Evolutionary conservation across 2,888 invertebrate species (phyloP).

Genomic region (Cataglyphis albicans): DNA sequence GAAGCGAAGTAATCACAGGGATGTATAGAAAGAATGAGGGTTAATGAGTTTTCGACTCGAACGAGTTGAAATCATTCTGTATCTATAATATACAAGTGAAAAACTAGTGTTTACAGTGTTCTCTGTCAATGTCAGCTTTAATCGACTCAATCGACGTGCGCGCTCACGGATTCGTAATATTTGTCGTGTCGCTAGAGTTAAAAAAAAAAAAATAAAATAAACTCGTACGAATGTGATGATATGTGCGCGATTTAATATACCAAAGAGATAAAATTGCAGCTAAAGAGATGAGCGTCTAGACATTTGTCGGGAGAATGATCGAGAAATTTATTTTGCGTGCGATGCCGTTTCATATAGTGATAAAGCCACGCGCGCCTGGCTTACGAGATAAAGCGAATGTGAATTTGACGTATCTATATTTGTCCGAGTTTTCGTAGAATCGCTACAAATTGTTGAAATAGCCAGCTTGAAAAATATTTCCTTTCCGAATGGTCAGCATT

Average conservation of each 20-base stretch:
- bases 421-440: slow-evolving; percentile 51
- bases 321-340: slow-evolving; percentile 26
- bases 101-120: neutral
- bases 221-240: slow-evolving; percentile 21
- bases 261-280: slow-evolving; percentile 6
- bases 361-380: slow-evolving; percentile 38
- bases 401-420: slow-evolving; percentile 50
- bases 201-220: slow-evolving; percentile 10
- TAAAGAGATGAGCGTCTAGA: slow-evolving; percentile 32
- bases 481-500: slow-evolving; percentile 32
- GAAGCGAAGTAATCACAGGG: slow-evolving; percentile 22
- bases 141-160: slow-evolving; percentile 20
- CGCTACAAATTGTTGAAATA: slow-evolving; percentile 49
- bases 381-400: slow-evolving; percentile 49
- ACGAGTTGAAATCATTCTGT: neutral
- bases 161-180: neutral
- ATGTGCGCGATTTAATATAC: slow-evolving; percentile 22
- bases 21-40: neutral
- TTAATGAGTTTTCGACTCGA: slow-evolving; percentile 33
- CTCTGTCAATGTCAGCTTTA: slow-evolving; percentile 23
- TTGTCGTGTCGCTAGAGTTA: neutral
- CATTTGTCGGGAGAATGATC: slow-evolving; percentile 31
- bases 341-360: slow-evolving; percentile 33
- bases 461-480: slow-evolving; percentile 51
- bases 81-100: neutral